Evolutionary conservation across 2,113 vertebrate genomes (phyloP).

Genomic region (Hyla sarda): DNA sequence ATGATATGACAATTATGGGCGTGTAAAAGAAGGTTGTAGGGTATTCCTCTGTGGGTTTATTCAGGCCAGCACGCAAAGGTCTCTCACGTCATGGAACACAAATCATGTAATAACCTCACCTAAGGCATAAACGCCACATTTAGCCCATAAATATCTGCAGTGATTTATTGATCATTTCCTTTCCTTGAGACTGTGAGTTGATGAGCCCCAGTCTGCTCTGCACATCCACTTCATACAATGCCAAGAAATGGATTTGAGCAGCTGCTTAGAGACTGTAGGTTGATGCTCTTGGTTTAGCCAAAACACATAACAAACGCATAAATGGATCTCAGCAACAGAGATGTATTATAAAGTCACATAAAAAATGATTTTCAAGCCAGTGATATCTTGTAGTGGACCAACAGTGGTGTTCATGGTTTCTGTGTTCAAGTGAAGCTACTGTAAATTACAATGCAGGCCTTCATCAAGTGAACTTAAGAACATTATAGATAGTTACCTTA

Average conservation of each 20-base stretch:
- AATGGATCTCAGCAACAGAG: not conserved
- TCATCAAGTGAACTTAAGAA: not conserved
- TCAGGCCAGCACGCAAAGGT: conserved; percentile 42
- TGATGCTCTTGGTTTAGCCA: conserved; percentile 20
- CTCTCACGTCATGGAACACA: conserved; percentile 48
- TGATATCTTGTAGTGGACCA: not conserved
- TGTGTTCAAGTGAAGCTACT: not conserved
- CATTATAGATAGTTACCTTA: no score
- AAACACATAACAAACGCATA: conserved; percentile 27
- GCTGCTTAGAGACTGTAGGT: conserved; percentile 37
- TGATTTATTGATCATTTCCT: conserved; percentile 61
- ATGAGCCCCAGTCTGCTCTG: conserved; percentile 45
- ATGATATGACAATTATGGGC: conserved; percentile 40
- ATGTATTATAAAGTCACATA: conserved; percentile 7
- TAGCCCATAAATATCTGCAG: conserved; percentile 52
- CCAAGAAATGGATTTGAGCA: conserved; percentile 52
- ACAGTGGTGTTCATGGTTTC: not conserved
- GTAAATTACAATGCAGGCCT: not conserved
- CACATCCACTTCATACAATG: conserved; percentile 35
- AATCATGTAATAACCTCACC: conserved; percentile 55
- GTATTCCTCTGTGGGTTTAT: conserved; percentile 30
- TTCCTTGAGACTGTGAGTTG: conserved; percentile 47
- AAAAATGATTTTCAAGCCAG: not conserved
- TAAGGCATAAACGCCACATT: conserved; percentile 50
- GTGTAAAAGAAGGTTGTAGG: conserved; percentile 14